Conservation (phyloP, 2,888 invertebrate genomes). For the Copidosoma aretas region DNA sequence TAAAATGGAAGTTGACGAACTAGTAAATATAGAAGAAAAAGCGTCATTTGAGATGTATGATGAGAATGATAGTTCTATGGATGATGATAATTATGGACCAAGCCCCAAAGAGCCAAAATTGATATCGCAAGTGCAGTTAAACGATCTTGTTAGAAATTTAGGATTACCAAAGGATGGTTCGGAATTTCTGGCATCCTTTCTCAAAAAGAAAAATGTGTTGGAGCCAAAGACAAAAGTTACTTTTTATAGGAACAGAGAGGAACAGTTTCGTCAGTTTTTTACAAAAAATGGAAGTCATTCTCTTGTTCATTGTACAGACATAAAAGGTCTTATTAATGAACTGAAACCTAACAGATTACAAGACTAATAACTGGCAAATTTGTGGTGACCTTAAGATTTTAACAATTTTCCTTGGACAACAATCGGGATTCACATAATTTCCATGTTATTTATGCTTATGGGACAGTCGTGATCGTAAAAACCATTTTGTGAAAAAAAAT, state of each 20-base stretch:
- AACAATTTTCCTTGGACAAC: too few relatives aligned
- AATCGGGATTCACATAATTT: too few relatives aligned
- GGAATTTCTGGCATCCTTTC: background rate
- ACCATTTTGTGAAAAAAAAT: too few relatives aligned
- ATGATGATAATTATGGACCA: conserved; percentile 19
- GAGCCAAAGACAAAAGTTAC: background rate
- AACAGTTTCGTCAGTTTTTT: too few relatives aligned
- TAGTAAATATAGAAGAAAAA: too few relatives aligned
- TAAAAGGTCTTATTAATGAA: conserved; percentile 5
- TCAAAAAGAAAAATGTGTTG: background rate
- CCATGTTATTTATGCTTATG: too few relatives aligned
- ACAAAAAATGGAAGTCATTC: background rate
- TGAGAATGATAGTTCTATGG: conserved; percentile 15
- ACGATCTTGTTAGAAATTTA: background rate
- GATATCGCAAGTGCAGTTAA: background rate
- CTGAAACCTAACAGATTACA: conserved; percentile 2
- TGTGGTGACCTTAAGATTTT: too few relatives aligned
- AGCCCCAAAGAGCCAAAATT: background rate
- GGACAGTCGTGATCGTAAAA: too few relatives aligned
- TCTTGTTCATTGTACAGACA: conserved; percentile 13
- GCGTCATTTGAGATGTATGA: background rate
- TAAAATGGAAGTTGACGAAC: background rate
- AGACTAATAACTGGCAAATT: too few relatives aligned
- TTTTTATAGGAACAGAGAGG: conserved; percentile 7
- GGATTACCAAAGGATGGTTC: too few relatives aligned